A percentile compares a stretch with the other conserved stretches of the same genome.
Conservation (phyloP, 2,888 invertebrate genomes). For the Caenorhabditis sulstoni region DNA sequence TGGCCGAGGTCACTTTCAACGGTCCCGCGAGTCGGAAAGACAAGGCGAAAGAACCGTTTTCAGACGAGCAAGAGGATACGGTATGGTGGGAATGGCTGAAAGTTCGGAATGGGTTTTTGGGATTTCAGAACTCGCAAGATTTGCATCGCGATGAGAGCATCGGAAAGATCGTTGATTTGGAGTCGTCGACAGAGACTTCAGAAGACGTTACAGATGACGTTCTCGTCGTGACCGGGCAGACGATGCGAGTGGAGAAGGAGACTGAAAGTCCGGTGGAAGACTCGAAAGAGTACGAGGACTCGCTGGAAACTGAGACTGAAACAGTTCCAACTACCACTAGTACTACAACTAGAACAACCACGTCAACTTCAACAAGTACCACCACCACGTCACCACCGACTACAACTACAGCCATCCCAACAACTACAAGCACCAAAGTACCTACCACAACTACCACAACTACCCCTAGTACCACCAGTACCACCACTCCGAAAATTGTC, state of each 20-base stretch:
- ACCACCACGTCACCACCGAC: too few relatives aligned
- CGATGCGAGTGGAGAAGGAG: conserved; percentile 24
- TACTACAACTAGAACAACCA: conserved; percentile 11
- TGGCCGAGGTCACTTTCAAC: conserved; percentile 56
- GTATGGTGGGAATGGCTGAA: too few relatives aligned
- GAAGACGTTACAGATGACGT: conserved; percentile 9
- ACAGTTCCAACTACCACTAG: neutral
- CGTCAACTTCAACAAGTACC: conserved; percentile 2
- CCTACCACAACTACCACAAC: conserved; percentile 16
- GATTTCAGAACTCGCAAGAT: too few relatives aligned
- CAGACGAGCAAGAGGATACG: too few relatives aligned
- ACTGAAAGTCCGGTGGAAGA: too few relatives aligned
- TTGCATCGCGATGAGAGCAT: too few relatives aligned
- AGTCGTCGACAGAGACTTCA: conserved; percentile 1
- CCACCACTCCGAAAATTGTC: conserved; percentile 5
- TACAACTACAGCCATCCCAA: neutral
- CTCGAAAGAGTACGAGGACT: conserved; percentile 12
- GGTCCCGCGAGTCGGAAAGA: conserved; percentile 18
- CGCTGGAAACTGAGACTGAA: neutral
- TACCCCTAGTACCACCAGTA: conserved; percentile 6
- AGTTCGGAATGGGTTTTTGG: too few relatives aligned
- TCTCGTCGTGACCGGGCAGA: conserved; percentile 23
- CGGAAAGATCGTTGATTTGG: too few relatives aligned
- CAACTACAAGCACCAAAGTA: conserved; percentile 3
- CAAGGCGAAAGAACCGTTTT: too few relatives aligned